Percentiles rank a stretch among this genome's conserved stretches.
phyloP scores from a whole-genome alignment of 2,888 invertebrate genomes.

The Rhingia campestris region DNA sequence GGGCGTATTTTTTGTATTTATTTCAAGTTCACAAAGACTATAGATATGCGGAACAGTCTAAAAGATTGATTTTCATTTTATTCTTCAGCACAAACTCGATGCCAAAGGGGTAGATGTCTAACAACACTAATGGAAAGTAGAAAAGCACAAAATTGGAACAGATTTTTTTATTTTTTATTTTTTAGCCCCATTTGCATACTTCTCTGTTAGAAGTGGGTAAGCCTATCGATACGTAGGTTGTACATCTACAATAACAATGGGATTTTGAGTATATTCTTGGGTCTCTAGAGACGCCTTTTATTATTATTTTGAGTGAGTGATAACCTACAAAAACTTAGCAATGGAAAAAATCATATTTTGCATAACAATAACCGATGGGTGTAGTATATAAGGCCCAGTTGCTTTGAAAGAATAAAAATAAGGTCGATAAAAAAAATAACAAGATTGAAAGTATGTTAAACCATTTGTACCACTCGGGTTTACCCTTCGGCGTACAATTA shows the following conservation, averaged over 20 bases:
- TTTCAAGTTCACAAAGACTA: slow-evolving; percentile 25
- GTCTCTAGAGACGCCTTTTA: slow-evolving; percentile 14
- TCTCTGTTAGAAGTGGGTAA: slow-evolving; percentile 2
- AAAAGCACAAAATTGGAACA: slow-evolving; percentile 37
- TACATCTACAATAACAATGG: slow-evolving; percentile 7
- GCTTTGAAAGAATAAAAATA: too few species aligned
- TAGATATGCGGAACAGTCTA: slow-evolving; percentile 20
- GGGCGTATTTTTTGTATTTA: slow-evolving; percentile 13
- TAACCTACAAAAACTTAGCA: too few species aligned
- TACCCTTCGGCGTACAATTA: too few species aligned
- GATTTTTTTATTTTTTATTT: too few species aligned
- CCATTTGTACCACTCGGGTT: too few species aligned
- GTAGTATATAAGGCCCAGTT: too few species aligned
- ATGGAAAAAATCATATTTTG: too few species aligned
- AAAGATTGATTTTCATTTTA: slow-evolving; percentile 8
- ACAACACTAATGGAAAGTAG: slow-evolving; percentile 6
- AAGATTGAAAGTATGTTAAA: too few species aligned
- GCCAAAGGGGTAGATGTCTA: not conserved
- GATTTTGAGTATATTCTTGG: slow-evolving; percentile 4
- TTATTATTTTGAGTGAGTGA: not conserved
- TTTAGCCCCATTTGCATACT: slow-evolving; percentile 39
- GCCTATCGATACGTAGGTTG: not conserved
- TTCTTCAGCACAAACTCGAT: not conserved
- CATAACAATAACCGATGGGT: too few species aligned
- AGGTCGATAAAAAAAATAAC: too few species aligned